These are phyloP conservation scores for Scaptomyza parva DNA, from an alignment of 2,888 invertebrate genomes.

Conservation along the genomic window DNA sequence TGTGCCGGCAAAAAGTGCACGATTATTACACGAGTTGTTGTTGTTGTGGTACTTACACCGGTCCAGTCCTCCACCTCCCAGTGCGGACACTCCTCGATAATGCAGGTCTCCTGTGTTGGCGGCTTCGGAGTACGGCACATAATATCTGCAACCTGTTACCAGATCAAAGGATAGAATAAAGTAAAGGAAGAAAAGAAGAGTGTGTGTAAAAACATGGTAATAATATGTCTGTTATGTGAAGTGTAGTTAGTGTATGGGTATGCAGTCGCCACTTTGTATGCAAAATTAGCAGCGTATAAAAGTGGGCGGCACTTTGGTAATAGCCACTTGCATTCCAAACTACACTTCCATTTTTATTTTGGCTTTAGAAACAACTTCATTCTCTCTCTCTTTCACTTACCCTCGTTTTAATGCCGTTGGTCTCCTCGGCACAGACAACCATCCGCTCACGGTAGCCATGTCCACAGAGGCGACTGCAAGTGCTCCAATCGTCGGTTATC, in stretches of 20 bases:
- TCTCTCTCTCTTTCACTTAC: conserved; percentile 84
- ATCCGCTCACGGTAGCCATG: conserved; percentile 92
- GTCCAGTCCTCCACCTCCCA: conserved; percentile 97
- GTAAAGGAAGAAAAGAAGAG: conserved; percentile 9
- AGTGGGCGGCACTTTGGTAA: conserved; percentile 52
- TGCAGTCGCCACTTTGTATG: conserved; percentile 55
- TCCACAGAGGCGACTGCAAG: conserved; percentile 94
- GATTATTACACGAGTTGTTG: conserved; percentile 64
- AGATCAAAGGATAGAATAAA: conserved; percentile 15
- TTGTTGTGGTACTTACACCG: conserved; percentile 88
- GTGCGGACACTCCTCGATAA: conserved; percentile 92
- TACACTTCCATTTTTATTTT: conserved; percentile 9
- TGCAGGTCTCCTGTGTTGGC: conserved; percentile 92
- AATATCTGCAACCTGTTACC: conserved; percentile 89
- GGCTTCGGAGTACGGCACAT: conserved; percentile 92
- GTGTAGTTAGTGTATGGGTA: no score
- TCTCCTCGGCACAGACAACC: conserved; percentile 93
- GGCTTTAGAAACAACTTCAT: conserved; percentile 16
- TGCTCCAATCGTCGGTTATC: conserved; percentile 95
- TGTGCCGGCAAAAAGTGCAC: conserved; percentile 58
- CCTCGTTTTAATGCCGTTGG: conserved; percentile 91
- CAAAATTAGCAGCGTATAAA: conserved; percentile 66
- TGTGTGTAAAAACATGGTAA: conserved; percentile 66
- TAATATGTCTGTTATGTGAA: conserved; percentile 40
- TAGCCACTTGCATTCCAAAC: conserved; percentile 59